Base-by-base conservation (phyloP, 2,113 vertebrate genomes). In the Bufo gargarizans region DNA sequence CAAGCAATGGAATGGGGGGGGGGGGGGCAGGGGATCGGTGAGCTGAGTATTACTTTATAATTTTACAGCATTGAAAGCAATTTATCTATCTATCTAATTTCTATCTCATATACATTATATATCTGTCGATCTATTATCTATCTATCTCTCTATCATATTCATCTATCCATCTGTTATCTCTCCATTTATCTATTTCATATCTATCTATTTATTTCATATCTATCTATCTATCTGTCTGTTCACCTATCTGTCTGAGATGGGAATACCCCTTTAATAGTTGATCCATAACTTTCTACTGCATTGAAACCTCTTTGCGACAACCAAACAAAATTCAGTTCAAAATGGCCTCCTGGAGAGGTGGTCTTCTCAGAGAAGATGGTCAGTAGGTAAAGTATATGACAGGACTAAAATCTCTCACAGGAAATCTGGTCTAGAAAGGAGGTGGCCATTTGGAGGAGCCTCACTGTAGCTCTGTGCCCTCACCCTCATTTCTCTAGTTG, bases 41-140 rank as follows among this genome's bases (percentile, higher is more conserved):
- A 3, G 11, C 3, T 58, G 56, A 58, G 56, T 58, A 7, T 58
- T 33, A 33, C 33, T 33, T 33, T 1, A 33, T 33, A 1, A 33
- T 33, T 33, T 33, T 33, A 33, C 33, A 33, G 33, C 33, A 33
- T 33, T 1, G 33, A 33, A 3, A 61, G 3, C 59, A 19, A 17
- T 11, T n/a, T 69, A 69, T 69, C 65, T 69, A 69, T 69, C 65
- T 22, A 69, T 69, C 63, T 65, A 65, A n/a, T n/a, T n/a, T 61
- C 61, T 65, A 22, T 67, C n/a, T 65, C 17, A n/a, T n/a, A n/a
- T n/a, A n/a, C n/a, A n/a, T n/a, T n/a, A n/a, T n/a, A n/a, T 61
- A 17, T 11, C 65, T 69, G 33, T 69, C 65, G 22, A 69, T 69
- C 65, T 33, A 69, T 69, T 65, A 65, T 65, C 63, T 61, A 61